Conservation (phyloP, 2,888 invertebrate species). For the Ophion obscuratus region DNA sequence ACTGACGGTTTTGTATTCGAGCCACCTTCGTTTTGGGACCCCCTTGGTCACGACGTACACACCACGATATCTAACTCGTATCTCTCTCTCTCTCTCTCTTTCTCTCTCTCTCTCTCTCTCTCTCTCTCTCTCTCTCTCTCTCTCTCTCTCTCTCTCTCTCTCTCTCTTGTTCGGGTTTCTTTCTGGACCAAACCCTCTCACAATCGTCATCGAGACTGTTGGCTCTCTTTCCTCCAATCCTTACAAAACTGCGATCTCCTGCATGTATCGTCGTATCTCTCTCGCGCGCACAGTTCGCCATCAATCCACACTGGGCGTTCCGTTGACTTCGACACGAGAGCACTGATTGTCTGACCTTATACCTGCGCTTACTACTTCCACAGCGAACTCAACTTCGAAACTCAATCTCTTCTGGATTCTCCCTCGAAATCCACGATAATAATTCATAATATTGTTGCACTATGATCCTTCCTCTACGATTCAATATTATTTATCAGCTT, state of each 20-base stretch:
- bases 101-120: constrained; percentile 23
- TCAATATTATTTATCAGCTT: no score
- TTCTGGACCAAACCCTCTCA: constrained; percentile 20
- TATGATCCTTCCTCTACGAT: not conserved
- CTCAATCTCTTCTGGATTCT: not conserved
- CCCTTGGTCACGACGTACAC: constrained; percentile 48
- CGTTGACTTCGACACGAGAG: constrained; percentile 49
- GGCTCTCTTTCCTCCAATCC: constrained; percentile 71
- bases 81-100: not conserved
- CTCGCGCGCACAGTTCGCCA: constrained; percentile 34
- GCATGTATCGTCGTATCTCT: constrained; percentile 53
- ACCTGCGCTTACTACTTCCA: constrained; percentile 33
- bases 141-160: constrained; percentile 13
- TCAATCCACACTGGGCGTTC: constrained; percentile 39
- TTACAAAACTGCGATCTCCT: constrained; percentile 56
- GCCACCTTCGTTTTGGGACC: constrained; percentile 64
- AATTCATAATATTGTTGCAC: not conserved
- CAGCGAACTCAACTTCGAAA: not conserved
- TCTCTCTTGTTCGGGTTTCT: constrained; percentile 40
- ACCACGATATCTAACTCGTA: constrained; percentile 38
- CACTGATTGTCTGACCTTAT: constrained; percentile 61
- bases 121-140: constrained; percentile 19
- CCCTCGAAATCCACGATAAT: not conserved
- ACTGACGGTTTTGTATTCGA: constrained; percentile 69
- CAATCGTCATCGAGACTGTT: constrained; percentile 74